Evolutionary conservation across 1,140 invertebrate genomes (phyloP).

Genomic region (Xylocopa sonorina): DNA sequence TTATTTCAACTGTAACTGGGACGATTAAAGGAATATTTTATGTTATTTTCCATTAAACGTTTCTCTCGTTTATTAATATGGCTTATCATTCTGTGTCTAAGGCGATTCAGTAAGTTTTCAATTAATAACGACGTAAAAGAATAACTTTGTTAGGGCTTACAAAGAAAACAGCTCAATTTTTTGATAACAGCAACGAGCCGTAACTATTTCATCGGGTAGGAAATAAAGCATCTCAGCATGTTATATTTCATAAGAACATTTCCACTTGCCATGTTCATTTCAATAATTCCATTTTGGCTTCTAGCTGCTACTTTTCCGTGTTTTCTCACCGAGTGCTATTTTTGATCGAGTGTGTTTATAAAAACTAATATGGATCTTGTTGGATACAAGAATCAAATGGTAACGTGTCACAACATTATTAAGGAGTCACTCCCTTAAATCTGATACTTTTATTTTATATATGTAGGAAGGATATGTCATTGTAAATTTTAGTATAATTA

Average conservation of each 20-base stretch:
- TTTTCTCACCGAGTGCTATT: background rate
- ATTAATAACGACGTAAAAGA: background rate
- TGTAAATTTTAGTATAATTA: background rate
- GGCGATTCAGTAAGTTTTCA: background rate
- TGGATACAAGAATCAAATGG: background rate
- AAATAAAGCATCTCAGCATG: background rate
- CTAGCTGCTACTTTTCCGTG: background rate
- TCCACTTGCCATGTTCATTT: too few species aligned
- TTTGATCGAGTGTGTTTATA: background rate
- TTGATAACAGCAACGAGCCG: background rate
- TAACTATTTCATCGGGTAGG: background rate
- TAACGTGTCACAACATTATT: background rate
- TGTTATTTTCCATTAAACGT: background rate
- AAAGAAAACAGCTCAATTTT: background rate
- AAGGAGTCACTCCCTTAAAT: too few species aligned
- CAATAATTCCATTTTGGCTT: background rate
- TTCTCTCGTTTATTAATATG: background rate
- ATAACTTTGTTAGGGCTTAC: background rate
- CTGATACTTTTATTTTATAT: background rate
- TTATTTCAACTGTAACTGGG: background rate
- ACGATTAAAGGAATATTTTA: background rate
- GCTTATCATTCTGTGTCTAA: background rate
- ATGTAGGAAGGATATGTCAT: background rate
- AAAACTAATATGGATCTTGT: background rate
- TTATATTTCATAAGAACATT: too few species aligned